Percentiles rank a stretch among this genome's conserved stretches.
phyloP scores from a whole-genome alignment of 1,140 invertebrate genomes.

The Leptinotarsa defecta region DNA sequence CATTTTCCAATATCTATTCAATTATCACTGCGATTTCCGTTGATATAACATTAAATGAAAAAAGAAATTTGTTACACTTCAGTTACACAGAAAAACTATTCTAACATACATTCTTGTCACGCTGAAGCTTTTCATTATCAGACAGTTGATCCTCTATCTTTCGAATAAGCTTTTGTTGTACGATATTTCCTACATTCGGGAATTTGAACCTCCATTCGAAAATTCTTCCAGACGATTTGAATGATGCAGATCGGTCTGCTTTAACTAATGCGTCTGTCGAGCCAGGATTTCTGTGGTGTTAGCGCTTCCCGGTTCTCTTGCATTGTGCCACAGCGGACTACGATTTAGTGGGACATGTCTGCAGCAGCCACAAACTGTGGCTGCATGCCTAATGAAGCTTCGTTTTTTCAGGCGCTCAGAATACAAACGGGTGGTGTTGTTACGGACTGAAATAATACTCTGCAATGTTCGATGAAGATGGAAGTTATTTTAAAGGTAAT shows the following conservation, averaged over 20 bases:
- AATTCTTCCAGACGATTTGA: slow-evolving; percentile 17
- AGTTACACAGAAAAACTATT: no score
- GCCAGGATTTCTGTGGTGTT: slow-evolving; percentile 6
- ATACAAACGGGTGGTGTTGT: slow-evolving; percentile 14
- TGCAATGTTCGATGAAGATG: background rate
- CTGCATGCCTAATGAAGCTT: slow-evolving; percentile 20
- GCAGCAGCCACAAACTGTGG: slow-evolving; percentile 20
- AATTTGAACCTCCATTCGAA: background rate
- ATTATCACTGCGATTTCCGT: no score
- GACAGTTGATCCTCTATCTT: no score
- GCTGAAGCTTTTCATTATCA: no score
- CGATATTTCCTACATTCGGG: no score
- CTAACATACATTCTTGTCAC: no score
- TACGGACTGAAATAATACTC: background rate
- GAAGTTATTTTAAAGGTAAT: no score
- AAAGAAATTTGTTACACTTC: no score
- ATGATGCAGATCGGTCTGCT: background rate
- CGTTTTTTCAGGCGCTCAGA: background rate
- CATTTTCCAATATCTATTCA: no score
- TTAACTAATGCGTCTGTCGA: slow-evolving; percentile 10
- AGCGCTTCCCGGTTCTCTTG: background rate
- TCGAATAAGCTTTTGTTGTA: no score
- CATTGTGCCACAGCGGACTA: background rate
- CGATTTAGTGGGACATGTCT: slow-evolving; percentile 11
- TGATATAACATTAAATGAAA: no score